Percentiles rank a stretch among this genome's conserved stretches.
Conservation (phyloP, 2,113 vertebrate genomes). For the Lampris incognitus region DNA sequence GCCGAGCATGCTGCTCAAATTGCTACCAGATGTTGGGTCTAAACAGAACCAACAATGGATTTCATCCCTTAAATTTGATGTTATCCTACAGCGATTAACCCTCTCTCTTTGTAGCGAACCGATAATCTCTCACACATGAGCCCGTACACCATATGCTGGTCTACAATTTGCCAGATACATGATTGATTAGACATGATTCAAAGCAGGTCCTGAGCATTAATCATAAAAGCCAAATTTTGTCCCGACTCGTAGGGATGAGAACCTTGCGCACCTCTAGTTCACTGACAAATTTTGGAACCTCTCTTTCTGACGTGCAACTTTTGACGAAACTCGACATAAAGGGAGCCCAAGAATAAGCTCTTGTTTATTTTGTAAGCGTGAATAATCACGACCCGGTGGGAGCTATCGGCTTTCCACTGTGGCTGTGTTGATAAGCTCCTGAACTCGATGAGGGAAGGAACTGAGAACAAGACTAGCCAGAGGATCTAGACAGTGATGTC, state of each 20-base stretch:
- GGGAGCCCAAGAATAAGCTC: not conserved
- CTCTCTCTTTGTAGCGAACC: slow-evolving; percentile 1
- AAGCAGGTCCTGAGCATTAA: slow-evolving; percentile 17
- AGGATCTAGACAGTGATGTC: slow-evolving; percentile 71
- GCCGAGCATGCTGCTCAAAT: slow-evolving; percentile 39
- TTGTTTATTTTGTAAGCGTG: slow-evolving; percentile 47
- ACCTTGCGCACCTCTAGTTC: slow-evolving; percentile 26
- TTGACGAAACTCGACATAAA: not conserved
- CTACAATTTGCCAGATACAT: slow-evolving; percentile 17
- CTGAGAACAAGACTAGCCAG: slow-evolving; percentile 24
- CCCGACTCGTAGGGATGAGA: slow-evolving; percentile 44
- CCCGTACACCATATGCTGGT: slow-evolving; percentile 24
- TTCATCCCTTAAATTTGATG: slow-evolving; percentile 28
- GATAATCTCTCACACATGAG: slow-evolving; percentile 11
- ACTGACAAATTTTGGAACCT: slow-evolving; percentile 24
- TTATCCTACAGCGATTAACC: slow-evolving; percentile 35
- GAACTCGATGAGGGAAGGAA: slow-evolving; percentile 42
- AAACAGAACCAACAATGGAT: slow-evolving; percentile 22
- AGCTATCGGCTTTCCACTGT: slow-evolving; percentile 38
- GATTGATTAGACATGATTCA: slow-evolving; percentile 2
- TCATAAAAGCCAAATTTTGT: slow-evolving; percentile 19
- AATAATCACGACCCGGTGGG: slow-evolving; percentile 13
- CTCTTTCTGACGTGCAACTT: slow-evolving; percentile 22
- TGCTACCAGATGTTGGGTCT: slow-evolving; percentile 66
- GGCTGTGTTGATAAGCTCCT: slow-evolving; percentile 51